Base-by-base conservation (phyloP, 2,113 vertebrate genomes). In the Porphyrio hochstetteri region DNA sequence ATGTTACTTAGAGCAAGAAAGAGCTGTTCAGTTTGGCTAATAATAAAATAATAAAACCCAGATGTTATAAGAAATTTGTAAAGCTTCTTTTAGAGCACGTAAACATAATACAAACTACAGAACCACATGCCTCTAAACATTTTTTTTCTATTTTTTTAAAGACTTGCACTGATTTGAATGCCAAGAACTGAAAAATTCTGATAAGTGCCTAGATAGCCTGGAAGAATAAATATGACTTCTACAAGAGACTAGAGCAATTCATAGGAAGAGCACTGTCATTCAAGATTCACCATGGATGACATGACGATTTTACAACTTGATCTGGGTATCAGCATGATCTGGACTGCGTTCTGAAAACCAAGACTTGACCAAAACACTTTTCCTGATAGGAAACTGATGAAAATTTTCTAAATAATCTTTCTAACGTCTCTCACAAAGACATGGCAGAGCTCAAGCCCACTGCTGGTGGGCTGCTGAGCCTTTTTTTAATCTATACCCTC, bases 41-140 rank as follows among this genome's bases (percentile, higher is more conserved):
- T 88, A 97, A 94, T 85, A 86, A 92, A 92, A 65, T 88, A 97
- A 94, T 82, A 86, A 92, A 93, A 80, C 20, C 56, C 95, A 95
- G 93, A 92, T 94, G 95, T 83, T 65, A 79, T 57, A 28, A 86
- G 35, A 95, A 94, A 70, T 70, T 78, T 79, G 65, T 87, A 80
- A 95, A 91, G 55, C 36, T 72, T 67, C 65, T 96, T 88, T 90
- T 65, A 82, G 33, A 50, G 53, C 31, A 52, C 29, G 72, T 69
- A 82, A 88, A 70, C 52, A 24, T n/a, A 63, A 78, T 25, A 55
- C 36, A 57, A 89, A 82, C 28, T 80, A 21, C 20, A 79, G 61
- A 89, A 87, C 50, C 57, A 76, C 57, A 46, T 28, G 28, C 4
- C 48, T 55, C 69, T 86, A 60, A 92, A 68, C 7, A 21, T 12